Base-by-base conservation (phyloP, 2,888 invertebrate species). In the Antitype chi region DNA sequence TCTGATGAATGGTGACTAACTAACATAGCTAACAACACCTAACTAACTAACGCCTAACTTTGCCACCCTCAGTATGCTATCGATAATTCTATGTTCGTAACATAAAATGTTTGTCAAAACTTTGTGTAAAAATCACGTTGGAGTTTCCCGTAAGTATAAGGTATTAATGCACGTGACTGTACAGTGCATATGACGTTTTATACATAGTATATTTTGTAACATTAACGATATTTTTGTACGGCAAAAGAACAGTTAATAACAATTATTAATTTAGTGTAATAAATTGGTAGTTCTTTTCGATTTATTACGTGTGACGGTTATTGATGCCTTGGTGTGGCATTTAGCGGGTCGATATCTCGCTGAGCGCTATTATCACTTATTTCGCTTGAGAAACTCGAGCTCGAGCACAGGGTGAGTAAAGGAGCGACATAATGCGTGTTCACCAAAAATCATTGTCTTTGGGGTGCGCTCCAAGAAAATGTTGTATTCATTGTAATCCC, bases 401-500 rank as follows among this genome's bases (percentile, higher is more conserved):
- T 25, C 4, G 47, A 32, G 7, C n/a, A 57, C n/a, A 32, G 25
- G 43, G n/a, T 43, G 0, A 49, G 25, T 60, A 20, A 80, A 20
- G n/a, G 11, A 49, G 20, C 20, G 20, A 11, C 15, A 32, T 47
- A 59, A 53, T 32, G 60, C 32, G 20, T 52, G n/a, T 8, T 13
- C 20, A 60, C 49, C 47, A 47, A 53, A 28, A 28, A 47, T 23
- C 15, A 78, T 70, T 62, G 69, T 69, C 49, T 78, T 52, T 20
- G 20, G 43, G 25, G 49, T 28, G 38, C 6, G 25, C 9, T 59
- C 32, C 23, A 60, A 68, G 47, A 69, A 82, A 74, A 77, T 71
- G 67, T 72, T 70, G 52, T 77, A 74, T 75, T 84, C 74, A 87
- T 82, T 87, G 77, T 85, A 72, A 82, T 87, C 68, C 60, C 59